Percentiles rank a stretch among this genome's conserved stretches.
These are phyloP conservation scores for Glaucidium brasilianum DNA, from an alignment of 2,113 vertebrate genomes.

Conservation along the genomic window DNA sequence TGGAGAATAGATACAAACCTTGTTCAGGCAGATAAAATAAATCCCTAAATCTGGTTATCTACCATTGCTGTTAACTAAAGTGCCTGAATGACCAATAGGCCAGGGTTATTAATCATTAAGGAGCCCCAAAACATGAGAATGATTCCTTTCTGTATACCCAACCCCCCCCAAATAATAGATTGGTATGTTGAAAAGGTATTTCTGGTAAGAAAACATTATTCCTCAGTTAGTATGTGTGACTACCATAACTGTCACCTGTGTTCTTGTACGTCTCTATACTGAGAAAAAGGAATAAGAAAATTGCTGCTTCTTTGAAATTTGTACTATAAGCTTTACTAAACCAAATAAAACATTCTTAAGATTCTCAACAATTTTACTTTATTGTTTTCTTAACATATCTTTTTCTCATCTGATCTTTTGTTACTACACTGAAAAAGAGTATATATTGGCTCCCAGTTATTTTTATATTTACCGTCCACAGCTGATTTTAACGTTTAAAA, in stretches of 20 bases:
- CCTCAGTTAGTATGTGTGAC: background rate
- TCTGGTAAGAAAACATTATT: background rate
- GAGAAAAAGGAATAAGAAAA: background rate
- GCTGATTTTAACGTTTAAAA: background rate
- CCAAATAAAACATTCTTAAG: background rate
- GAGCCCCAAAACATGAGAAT: background rate
- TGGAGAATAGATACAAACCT: background rate
- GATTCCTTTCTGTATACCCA: background rate
- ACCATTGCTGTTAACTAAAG: background rate
- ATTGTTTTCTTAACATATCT: background rate
- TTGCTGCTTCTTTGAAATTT: background rate
- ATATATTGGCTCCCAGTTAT: accelerated
- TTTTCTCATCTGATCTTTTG: background rate
- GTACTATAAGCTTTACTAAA: background rate
- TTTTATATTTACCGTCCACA: background rate
- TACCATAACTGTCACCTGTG: background rate
- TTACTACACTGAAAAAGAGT: background rate
- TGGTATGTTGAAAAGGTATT: background rate
- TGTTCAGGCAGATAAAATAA: background rate
- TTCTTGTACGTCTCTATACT: background rate
- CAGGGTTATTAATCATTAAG: background rate
- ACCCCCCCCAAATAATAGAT: background rate
- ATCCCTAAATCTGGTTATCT: background rate
- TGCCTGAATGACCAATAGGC: background rate
- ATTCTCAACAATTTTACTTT: background rate